Percentiles rank a stretch among this genome's conserved stretches.
Evolutionary conservation across 2,113 vertebrate genomes (phyloP).

Genomic region (Hucho hucho): DNA sequence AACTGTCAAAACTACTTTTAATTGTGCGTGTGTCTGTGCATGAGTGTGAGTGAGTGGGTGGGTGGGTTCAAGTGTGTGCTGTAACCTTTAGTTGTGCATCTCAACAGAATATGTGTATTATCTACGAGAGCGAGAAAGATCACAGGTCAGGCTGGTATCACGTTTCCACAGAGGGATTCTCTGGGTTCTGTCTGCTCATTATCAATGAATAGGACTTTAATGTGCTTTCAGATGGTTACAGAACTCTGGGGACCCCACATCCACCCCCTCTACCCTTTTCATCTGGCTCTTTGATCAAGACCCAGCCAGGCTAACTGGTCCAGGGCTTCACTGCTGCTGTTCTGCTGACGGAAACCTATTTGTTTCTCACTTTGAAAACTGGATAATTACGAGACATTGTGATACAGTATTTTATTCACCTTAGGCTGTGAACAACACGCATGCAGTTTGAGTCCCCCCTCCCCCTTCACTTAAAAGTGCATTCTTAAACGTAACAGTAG

Average conservation of each 20-base stretch:
- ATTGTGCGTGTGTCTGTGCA: neutral
- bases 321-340: neutral
- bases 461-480: slow-evolving; percentile 24
- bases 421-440: slow-evolving; percentile 15
- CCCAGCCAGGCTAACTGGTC: neutral
- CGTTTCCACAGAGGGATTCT: slow-evolving; percentile 14
- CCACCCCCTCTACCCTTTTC: slow-evolving; percentile 27
- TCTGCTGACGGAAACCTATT: neutral
- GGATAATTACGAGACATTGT: slow-evolving; percentile 13
- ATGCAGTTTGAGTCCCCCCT: neutral
- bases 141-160: slow-evolving; percentile 11
- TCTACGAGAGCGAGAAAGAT: slow-evolving; percentile 2
- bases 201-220: slow-evolving; percentile 33
- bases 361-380: slow-evolving; percentile 20
- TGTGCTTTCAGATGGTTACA: slow-evolving; percentile 32
- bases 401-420: neutral
- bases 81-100: neutral
- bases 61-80: neutral
- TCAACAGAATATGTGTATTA: neutral
- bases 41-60: neutral
- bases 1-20: neutral
- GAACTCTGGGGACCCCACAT: slow-evolving; percentile 9
- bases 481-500: slow-evolving; percentile 10
- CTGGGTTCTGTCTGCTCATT: slow-evolving; percentile 14
- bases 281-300: slow-evolving; percentile 36